phyloP scores from a whole-genome alignment of 2,888 invertebrate species.

The Limnephilus marmoratus region DNA sequence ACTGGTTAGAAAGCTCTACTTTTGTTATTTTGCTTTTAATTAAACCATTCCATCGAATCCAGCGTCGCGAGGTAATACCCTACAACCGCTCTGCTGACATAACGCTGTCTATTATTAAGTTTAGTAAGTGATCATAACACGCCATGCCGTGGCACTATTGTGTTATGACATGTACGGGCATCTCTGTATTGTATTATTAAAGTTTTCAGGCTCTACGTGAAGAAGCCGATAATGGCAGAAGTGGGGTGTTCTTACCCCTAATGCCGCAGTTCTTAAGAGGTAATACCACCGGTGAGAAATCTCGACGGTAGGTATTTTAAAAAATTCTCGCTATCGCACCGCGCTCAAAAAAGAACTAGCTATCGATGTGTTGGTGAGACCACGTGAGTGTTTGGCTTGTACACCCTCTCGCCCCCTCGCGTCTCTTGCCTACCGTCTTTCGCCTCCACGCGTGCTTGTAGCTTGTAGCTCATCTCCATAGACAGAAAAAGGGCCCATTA shows the following conservation, averaged over 20 bases:
- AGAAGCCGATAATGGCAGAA: not conserved
- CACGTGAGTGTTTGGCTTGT: no score
- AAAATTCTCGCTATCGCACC: no score
- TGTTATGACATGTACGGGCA: not conserved
- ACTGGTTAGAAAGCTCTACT: no score
- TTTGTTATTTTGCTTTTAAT: conserved; percentile 10
- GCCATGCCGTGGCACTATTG: not conserved
- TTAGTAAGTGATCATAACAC: not conserved
- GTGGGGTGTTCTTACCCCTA: not conserved
- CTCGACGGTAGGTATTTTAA: no score
- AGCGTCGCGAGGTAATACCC: not conserved
- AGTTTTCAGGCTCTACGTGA: not conserved
- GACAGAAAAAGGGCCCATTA: no score
- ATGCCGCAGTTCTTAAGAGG: conserved; percentile 2
- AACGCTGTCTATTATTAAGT: conserved; percentile 5
- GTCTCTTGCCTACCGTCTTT: no score
- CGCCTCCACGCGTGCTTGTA: no score
- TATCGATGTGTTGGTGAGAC: no score
- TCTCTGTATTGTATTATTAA: not conserved
- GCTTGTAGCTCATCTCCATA: no score
- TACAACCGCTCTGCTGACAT: not conserved
- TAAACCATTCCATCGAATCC: not conserved
- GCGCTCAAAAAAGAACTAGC: no score
- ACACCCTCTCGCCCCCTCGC: no score
- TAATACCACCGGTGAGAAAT: no score